Conservation (phyloP, 1,140 invertebrate species). For the Ruditapes philippinarum region DNA sequence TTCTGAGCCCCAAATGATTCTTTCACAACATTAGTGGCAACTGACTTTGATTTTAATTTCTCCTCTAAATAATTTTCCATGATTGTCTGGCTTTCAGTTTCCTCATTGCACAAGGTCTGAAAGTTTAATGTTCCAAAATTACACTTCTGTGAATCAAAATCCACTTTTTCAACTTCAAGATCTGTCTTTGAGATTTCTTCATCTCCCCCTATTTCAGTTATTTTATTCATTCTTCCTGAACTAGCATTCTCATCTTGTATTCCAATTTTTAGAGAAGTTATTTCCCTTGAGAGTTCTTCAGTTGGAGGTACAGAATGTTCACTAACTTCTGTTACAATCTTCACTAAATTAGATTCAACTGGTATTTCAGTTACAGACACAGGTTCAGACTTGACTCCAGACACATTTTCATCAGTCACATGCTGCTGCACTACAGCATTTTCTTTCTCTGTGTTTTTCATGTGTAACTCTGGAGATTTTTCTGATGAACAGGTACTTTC, state of each 20-base stretch:
- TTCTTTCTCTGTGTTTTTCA: background rate
- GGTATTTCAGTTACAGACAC: background rate
- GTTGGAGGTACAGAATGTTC: constrained; percentile 22
- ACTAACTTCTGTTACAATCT: background rate
- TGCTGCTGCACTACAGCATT: background rate
- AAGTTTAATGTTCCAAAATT: constrained; percentile 43
- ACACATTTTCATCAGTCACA: background rate
- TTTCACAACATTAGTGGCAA: background rate
- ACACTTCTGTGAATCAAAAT: constrained; percentile 65
- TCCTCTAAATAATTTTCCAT: background rate
- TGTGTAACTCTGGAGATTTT: background rate
- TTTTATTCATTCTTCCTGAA: background rate
- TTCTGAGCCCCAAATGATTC: background rate
- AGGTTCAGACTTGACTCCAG: background rate
- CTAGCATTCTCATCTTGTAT: background rate
- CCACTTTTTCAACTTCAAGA: constrained; percentile 71
- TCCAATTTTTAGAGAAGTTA: constrained; percentile 17
- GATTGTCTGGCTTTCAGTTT: background rate
- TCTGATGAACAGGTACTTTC: background rate
- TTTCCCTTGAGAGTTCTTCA: background rate
- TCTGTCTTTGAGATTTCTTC: background rate
- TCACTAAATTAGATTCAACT: background rate
- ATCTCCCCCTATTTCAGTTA: constrained; percentile 39
- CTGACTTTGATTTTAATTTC: constrained; percentile 7
- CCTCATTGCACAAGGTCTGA: constrained; percentile 2